These are phyloP conservation scores for Drosophila buzzatii DNA, from an alignment of 2,888 invertebrate species.

Conservation along the genomic window DNA sequence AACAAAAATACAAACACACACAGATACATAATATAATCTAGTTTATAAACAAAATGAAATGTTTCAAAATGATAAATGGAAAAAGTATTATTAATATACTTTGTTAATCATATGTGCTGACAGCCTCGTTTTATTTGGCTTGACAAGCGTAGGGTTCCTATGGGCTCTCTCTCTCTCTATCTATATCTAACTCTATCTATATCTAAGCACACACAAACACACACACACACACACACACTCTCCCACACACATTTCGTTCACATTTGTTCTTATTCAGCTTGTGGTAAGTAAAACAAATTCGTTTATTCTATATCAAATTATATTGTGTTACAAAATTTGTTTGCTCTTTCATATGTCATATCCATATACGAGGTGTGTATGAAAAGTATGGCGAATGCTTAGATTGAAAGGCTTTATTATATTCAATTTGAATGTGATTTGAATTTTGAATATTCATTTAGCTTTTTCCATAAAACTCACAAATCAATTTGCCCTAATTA, in stretches of 20 bases:
- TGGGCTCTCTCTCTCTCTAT: constrained; percentile 20
- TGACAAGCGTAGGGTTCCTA: constrained; percentile 37
- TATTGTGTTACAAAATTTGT: constrained; percentile 39
- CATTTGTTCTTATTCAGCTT: constrained; percentile 29
- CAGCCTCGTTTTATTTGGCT: constrained; percentile 54
- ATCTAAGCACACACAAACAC: constrained; percentile 24
- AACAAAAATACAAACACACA: constrained; percentile 1
- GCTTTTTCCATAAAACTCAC: too few species aligned
- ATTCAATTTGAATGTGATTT: not conserved
- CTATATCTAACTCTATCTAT: constrained; percentile 15
- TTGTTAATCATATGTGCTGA: constrained; percentile 28
- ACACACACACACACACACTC: not conserved
- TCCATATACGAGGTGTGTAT: not conserved
- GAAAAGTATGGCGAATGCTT: not conserved
- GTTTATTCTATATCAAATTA: constrained; percentile 28
- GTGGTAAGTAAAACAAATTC: constrained; percentile 65
- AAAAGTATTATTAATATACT: constrained; percentile 51
- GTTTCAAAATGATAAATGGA: constrained; percentile 52
- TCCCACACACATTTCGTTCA: constrained; percentile 22
- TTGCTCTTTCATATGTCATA: constrained; percentile 12
- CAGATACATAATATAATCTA: constrained; percentile 55
- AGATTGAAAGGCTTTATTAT: not conserved
- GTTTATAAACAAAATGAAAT: constrained; percentile 62
- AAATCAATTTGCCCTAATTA: too few species aligned
- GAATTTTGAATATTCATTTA: not conserved